phyloP scores from a whole-genome alignment of 2,888 invertebrate genomes.

The Ectemnius lituratus region DNA sequence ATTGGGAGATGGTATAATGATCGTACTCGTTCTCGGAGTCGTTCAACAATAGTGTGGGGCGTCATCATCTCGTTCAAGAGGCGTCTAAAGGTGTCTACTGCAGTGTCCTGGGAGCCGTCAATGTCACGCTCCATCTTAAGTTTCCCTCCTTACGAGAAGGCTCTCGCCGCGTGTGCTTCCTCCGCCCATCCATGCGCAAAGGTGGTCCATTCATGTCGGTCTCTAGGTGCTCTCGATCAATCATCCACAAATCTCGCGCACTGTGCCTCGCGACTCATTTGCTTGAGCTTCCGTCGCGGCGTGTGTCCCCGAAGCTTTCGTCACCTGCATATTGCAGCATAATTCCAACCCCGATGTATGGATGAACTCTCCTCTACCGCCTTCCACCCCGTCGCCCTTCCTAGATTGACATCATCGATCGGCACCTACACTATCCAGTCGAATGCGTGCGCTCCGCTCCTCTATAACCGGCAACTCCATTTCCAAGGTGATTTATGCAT shows the following conservation, averaged over 20 bases:
- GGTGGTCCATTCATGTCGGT: constrained; percentile 64
- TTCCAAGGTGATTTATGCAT: not conserved
- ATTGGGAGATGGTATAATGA: too few species aligned
- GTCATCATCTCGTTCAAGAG: constrained; percentile 32
- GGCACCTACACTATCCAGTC: not conserved
- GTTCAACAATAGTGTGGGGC: constrained; percentile 1
- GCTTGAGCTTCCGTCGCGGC: constrained; percentile 30
- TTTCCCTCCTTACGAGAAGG: constrained; percentile 22
- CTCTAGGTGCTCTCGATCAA: constrained; percentile 69
- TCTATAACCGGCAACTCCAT: not conserved
- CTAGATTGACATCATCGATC: constrained; percentile 14
- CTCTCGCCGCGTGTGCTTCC: constrained; percentile 14
- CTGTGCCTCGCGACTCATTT: constrained; percentile 44
- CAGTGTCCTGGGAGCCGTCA: constrained; percentile 42
- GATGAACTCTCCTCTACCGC: constrained; percentile 2
- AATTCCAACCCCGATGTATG: not conserved
- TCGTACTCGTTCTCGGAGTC: too few species aligned
- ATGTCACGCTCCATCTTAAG: constrained; percentile 59
- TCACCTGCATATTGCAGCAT: constrained; percentile 5
- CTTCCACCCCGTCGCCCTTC: not conserved
- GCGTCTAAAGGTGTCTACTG: constrained; percentile 32
- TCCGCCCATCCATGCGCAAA: constrained; percentile 35
- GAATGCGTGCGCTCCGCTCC: not conserved
- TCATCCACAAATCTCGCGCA: constrained; percentile 70
- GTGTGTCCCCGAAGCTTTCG: constrained; percentile 7